phyloP scores from a whole-genome alignment of 2,888 invertebrate genomes.

The Escarpia spicata region DNA sequence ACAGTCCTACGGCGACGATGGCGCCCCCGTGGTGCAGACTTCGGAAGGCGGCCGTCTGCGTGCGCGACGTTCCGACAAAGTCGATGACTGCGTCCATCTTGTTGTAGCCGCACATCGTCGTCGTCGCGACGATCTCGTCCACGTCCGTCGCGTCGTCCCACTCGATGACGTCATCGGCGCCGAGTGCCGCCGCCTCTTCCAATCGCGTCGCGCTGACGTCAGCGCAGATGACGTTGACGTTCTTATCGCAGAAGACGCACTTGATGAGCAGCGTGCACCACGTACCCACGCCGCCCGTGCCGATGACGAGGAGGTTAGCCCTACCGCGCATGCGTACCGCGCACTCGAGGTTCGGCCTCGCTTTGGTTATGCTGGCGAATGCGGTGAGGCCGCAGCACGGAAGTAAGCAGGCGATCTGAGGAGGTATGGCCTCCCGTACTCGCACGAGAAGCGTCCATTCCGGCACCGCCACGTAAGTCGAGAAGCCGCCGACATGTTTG shows the following conservation, averaged over 20 bases:
- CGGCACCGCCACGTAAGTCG: constrained; percentile 31
- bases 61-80: constrained; percentile 31
- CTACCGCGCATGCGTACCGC: constrained; percentile 35
- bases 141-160: constrained; percentile 28
- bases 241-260: constrained; percentile 36
- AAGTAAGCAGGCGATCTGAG: constrained; percentile 37
- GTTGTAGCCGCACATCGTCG: constrained; percentile 39
- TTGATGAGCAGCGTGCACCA: constrained; percentile 35
- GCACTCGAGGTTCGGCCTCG: constrained; percentile 30
- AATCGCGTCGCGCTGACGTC: constrained; percentile 32
- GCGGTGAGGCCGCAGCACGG: constrained; percentile 34
- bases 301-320: constrained; percentile 36
- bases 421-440: constrained; percentile 33
- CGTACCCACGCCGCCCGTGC: constrained; percentile 34
- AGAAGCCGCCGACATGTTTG: constrained; percentile 25
- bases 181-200: constrained; percentile 23
- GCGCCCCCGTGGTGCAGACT: constrained; percentile 34
- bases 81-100: constrained; percentile 40
- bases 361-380: constrained; percentile 30
- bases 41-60: constrained; percentile 23
- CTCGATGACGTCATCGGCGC: constrained; percentile 35
- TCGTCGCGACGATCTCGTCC: constrained; percentile 31
- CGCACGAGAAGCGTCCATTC: constrained; percentile 31
- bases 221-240: constrained; percentile 37
- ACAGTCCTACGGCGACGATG: constrained; percentile 28